A percentile compares a stretch with the other conserved stretches of the same genome.
These are phyloP conservation scores for Chloropsis hardwickii DNA, from an alignment of 2,113 vertebrate species.

Conservation along the genomic window DNA sequence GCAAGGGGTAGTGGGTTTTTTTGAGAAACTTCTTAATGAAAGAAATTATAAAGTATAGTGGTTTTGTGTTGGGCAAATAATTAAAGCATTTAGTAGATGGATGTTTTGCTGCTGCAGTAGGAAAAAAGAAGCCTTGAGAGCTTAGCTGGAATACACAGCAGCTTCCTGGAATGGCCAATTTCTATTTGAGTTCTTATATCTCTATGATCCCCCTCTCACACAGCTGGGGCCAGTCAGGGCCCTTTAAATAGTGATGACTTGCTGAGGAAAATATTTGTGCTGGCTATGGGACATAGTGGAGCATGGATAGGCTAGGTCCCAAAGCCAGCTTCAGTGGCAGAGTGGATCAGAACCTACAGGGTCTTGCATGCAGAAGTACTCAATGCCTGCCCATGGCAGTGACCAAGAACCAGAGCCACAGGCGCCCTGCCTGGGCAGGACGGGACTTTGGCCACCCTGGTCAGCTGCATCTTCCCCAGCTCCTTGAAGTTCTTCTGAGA, in stretches of 20 bases:
- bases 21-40: neutral
- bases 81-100: neutral
- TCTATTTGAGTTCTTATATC: neutral
- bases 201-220: neutral
- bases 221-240: neutral
- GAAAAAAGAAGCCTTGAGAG: neutral
- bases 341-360: neutral
- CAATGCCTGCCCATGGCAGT: neutral
- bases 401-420: neutral
- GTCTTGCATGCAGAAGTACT: neutral
- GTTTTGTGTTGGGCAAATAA: neutral
- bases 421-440: neutral
- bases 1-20: neutral
- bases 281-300: neutral
- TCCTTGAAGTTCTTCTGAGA: neutral
- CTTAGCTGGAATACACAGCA: neutral
- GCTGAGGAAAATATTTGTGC: neutral
- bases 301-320: neutral
- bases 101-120: neutral
- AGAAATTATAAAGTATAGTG: neutral
- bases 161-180: neutral
- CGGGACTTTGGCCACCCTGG: neutral
- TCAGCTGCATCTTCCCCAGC: neutral
- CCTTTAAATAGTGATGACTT: neutral
- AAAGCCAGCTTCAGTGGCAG: neutral